A percentile compares a stretch with the other conserved stretches of the same genome.
These are phyloP conservation scores for Callipepla californica DNA, from an alignment of 2,113 vertebrate species.

Conservation along the genomic window DNA sequence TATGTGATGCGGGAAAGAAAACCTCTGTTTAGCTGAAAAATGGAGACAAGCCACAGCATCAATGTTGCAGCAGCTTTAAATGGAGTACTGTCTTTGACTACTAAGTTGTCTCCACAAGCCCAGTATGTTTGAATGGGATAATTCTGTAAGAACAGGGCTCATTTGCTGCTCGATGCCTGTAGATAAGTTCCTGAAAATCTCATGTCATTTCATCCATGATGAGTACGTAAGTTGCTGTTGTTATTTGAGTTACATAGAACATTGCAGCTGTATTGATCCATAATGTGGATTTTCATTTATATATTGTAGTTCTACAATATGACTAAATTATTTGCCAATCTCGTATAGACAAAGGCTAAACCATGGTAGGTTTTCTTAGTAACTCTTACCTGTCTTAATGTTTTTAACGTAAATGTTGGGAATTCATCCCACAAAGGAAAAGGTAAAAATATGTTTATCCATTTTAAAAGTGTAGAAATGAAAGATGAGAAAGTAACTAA, in stretches of 20 bases:
- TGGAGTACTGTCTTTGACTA: slow-evolving; percentile 54
- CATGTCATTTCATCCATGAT: slow-evolving; percentile 39
- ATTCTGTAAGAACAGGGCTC: slow-evolving; percentile 13
- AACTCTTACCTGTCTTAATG: background rate
- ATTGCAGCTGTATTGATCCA: slow-evolving; percentile 54
- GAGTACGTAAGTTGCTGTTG: background rate
- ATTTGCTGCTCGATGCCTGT: slow-evolving; percentile 11
- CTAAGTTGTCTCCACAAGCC: slow-evolving; percentile 43
- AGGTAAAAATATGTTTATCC: background rate
- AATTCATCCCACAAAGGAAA: background rate
- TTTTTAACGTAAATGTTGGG: slow-evolving; percentile 16
- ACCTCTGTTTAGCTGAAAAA: slow-evolving; percentile 77
- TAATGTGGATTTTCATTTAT: slow-evolving; percentile 55
- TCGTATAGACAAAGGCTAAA: background rate
- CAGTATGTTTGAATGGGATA: slow-evolving; percentile 54
- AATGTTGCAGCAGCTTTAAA: slow-evolving; percentile 67
- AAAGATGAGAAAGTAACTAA: background rate
- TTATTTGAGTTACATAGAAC: slow-evolving; percentile 42
- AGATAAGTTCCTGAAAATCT: slow-evolving; percentile 45
- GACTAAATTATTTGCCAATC: slow-evolving; percentile 59
- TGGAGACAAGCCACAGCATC: slow-evolving; percentile 62
- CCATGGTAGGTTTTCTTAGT: slow-evolving; percentile 25
- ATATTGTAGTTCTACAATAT: slow-evolving; percentile 49
- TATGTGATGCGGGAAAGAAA: slow-evolving; percentile 77
- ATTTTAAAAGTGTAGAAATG: background rate